Percentiles rank a stretch among this genome's conserved stretches.
phyloP scores from a whole-genome alignment of 2,888 invertebrate species.

The Euclidia mi region DNA sequence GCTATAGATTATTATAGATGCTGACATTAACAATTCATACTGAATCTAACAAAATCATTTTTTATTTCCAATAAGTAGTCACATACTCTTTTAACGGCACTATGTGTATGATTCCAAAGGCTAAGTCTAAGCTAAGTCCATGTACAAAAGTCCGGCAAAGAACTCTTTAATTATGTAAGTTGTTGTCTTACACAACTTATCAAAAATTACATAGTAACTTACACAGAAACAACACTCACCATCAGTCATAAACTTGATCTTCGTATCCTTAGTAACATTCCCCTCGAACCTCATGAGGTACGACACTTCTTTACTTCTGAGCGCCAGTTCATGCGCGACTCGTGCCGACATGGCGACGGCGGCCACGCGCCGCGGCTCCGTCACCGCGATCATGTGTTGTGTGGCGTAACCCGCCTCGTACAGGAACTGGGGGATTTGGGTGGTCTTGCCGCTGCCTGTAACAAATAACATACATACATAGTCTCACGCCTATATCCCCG shows the following conservation, averaged over 20 bases:
- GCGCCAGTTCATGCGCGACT: slow-evolving; percentile 96
- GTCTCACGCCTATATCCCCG: background rate
- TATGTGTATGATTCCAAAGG: no score
- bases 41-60: no score
- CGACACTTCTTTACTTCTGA: slow-evolving; percentile 93
- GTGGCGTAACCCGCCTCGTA: slow-evolving; percentile 98
- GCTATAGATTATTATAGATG: no score
- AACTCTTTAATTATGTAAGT: no score
- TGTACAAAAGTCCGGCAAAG: no score
- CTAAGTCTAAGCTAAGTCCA: no score
- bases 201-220: no score
- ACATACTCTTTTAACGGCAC: no score
- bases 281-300: slow-evolving; percentile 99
- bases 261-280: slow-evolving; percentile 96
- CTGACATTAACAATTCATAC: no score
- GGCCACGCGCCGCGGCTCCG: slow-evolving; percentile 99
- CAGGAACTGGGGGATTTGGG: slow-evolving; percentile 99
- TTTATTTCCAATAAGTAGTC: no score
- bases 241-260: slow-evolving; percentile 99
- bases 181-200: no score
- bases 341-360: slow-evolving; percentile 99
- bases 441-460: slow-evolving; percentile 97
- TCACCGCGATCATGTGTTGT: slow-evolving; percentile 96
- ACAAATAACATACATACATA: background rate
- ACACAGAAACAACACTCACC: no score